phyloP scores from a whole-genome alignment of 2,113 vertebrate species.

The Thalassoma bifasciatum region DNA sequence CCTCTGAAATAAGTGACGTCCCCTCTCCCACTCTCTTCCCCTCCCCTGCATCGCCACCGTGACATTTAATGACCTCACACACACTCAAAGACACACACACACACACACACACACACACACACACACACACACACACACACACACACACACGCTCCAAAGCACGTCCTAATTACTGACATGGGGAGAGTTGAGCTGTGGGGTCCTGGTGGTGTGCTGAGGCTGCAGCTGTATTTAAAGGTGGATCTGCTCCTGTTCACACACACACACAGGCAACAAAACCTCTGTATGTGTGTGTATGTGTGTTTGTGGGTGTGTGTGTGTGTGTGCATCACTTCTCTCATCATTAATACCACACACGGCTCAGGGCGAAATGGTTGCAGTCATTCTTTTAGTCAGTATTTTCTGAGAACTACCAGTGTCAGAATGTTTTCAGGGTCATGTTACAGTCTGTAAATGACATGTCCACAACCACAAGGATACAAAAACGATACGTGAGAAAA shows the following conservation, averaged over 20 bases:
- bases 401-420: too few relatives aligned
- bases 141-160: conserved; percentile 39
- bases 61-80: conserved; percentile 76
- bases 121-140: conserved; percentile 35
- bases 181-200: conserved; percentile 45
- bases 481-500: too few relatives aligned
- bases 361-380: too few relatives aligned
- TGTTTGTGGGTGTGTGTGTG: too few relatives aligned
- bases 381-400: too few relatives aligned
- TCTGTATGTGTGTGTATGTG: neutral
- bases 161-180: conserved; percentile 63
- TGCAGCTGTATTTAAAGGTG: conserved; percentile 21
- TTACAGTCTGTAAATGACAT: too few relatives aligned
- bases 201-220: conserved; percentile 23
- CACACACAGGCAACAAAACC: neutral
- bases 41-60: conserved; percentile 36
- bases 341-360: too few relatives aligned
- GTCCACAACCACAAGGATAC: too few relatives aligned
- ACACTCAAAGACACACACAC: conserved; percentile 31
- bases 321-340: too few relatives aligned
- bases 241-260: conserved; percentile 5
- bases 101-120: conserved; percentile 49
- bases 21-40: conserved; percentile 6
- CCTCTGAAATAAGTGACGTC: conserved; percentile 68
- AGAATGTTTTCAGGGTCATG: too few relatives aligned